phyloP scores from a whole-genome alignment of 2,797 vertebrate genomes.

The Cetoscarus ocellatus region DNA sequence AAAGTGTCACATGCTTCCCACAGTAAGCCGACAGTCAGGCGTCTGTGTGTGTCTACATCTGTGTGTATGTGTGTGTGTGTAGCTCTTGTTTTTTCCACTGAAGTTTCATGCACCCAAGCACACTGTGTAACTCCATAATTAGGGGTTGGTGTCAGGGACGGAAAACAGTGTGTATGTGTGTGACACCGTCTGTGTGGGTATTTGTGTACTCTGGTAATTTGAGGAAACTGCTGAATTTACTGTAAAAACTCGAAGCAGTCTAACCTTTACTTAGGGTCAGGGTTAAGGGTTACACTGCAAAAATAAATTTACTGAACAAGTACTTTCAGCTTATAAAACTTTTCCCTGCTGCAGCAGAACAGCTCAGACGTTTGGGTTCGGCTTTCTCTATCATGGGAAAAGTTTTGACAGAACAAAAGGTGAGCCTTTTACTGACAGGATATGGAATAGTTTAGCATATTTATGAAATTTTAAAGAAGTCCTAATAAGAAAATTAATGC shows the following conservation, averaged over 20 bases:
- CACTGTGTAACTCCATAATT: slow-evolving; percentile 62
- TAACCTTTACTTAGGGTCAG: slow-evolving; percentile 16
- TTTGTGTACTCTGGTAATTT: neutral
- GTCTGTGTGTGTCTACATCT: slow-evolving; percentile 16
- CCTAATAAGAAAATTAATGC: no score
- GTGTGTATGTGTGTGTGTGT: slow-evolving; percentile 18
- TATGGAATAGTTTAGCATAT: no score
- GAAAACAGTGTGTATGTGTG: slow-evolving; percentile 34
- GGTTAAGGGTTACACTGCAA: slow-evolving; percentile 10
- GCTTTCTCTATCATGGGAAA: no score
- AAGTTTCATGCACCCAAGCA: slow-evolving; percentile 45
- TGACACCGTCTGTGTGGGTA: slow-evolving; percentile 23
- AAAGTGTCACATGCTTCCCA: slow-evolving; percentile 57
- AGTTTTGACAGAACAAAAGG: no score
- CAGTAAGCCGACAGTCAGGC: slow-evolving; percentile 46
- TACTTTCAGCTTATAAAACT: neutral
- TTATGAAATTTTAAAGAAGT: no score
- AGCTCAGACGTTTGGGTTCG: no score
- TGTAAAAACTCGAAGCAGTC: slow-evolving; percentile 21
- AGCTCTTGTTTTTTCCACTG: slow-evolving; percentile 52
- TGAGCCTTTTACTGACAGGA: neutral
- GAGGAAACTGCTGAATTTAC: slow-evolving; percentile 34
- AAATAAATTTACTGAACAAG: slow-evolving; percentile 3
- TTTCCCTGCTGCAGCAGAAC: neutral
- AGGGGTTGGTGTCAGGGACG: slow-evolving; percentile 59